These are phyloP conservation scores for Vireo altiloquus DNA, from an alignment of 2,113 vertebrate species.

Conservation along the genomic window DNA sequence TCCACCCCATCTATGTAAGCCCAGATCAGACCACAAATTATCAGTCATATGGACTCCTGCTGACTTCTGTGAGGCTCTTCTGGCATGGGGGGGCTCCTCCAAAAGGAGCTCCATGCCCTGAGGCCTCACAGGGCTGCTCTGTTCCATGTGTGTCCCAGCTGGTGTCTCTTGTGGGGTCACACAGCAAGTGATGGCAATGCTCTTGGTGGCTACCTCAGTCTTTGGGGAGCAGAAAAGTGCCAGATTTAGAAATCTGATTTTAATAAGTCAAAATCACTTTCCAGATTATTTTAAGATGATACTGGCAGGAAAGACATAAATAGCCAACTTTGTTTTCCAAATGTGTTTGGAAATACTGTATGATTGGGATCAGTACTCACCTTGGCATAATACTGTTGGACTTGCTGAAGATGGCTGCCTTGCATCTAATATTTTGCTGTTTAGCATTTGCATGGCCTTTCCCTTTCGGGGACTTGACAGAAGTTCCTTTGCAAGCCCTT, in stretches of 20 bases:
- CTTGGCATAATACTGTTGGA: neutral
- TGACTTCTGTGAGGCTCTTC: neutral
- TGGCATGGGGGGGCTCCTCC: neutral
- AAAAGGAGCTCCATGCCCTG: neutral
- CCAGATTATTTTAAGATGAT: neutral
- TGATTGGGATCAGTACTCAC: neutral
- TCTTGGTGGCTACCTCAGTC: neutral
- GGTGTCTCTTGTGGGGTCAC: neutral
- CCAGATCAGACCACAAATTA: neutral
- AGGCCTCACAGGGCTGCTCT: neutral
- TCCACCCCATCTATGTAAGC: neutral
- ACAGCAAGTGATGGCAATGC: neutral
- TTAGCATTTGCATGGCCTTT: neutral
- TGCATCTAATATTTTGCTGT: neutral
- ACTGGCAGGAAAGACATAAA: neutral
- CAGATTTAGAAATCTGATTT: neutral
- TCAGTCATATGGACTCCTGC: neutral
- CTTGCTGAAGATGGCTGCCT: neutral
- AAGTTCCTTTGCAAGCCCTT: neutral
- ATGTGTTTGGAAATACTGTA: neutral
- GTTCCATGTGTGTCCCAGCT: neutral
- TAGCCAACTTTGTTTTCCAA: neutral
- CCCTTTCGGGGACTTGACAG: neutral
- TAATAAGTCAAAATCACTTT: neutral
- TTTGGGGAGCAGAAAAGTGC: neutral